Conservation (phyloP, 2,797 vertebrate genomes). For the Margarornis squamiger region DNA sequence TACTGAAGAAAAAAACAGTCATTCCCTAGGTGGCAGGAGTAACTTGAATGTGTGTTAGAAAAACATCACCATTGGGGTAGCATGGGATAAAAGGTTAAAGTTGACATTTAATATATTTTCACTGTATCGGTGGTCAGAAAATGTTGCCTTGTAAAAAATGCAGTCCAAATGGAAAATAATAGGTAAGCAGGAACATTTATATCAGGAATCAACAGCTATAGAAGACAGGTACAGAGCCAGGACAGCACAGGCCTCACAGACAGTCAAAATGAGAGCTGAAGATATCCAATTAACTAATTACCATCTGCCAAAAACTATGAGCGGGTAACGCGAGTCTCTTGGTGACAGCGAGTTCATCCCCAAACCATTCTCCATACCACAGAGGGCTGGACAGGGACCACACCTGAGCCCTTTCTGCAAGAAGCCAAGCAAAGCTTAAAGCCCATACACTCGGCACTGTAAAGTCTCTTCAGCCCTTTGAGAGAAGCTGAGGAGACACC, state of each 20-base stretch:
- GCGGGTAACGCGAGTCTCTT: fast-evolving
- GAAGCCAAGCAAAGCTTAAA: neutral
- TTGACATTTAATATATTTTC: neutral
- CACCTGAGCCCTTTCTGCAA: neutral
- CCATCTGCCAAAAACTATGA: neutral
- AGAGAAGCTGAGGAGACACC: neutral
- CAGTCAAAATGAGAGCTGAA: neutral
- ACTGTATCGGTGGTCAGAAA: neutral
- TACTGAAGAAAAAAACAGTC: neutral
- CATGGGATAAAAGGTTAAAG: neutral
- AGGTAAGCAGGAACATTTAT: neutral
- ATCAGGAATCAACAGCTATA: neutral
- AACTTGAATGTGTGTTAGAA: neutral
- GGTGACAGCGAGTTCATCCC: too few relatives aligned
- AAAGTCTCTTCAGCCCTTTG: fast-evolving
- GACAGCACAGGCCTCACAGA: neutral
- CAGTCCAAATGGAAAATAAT: neutral
- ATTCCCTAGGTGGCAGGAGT: neutral
- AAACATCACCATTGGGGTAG: fast-evolving
- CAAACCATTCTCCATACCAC: neutral
- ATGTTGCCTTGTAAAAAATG: neutral
- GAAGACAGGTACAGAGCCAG: neutral
- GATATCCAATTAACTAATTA: neutral
- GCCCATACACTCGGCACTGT: fast-evolving
- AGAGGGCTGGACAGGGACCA: too few relatives aligned